phyloP scores from a whole-genome alignment of 2,888 invertebrate genomes.

The Crocallis elinguaria region DNA sequence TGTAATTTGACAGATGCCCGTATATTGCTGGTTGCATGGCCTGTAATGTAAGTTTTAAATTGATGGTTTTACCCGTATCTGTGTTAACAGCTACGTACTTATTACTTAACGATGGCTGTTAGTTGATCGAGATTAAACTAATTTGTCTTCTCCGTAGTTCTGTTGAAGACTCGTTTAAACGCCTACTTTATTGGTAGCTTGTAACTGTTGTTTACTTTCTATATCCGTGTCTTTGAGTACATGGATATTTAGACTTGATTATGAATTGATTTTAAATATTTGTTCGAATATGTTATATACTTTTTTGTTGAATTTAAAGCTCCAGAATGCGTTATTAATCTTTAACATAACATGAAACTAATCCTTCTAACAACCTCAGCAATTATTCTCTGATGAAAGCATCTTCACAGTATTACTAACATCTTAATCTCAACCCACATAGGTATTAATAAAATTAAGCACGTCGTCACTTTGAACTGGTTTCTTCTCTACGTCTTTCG shows the following conservation, averaged over 20 bases:
- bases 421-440: neutral
- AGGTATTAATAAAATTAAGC: conserved; percentile 2
- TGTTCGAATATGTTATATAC: too few relatives aligned
- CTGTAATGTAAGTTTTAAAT: conserved; percentile 37
- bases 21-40: conserved; percentile 31
- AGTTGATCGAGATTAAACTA: conserved; percentile 25
- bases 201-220: conserved; percentile 17
- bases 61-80: conserved; percentile 23
- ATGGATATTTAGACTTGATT: neutral
- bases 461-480: conserved; percentile 6
- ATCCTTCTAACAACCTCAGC: neutral
- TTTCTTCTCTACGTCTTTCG: conserved; percentile 12
- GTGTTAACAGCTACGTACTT: conserved; percentile 27
- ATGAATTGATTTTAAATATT: too few relatives aligned
- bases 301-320: too few relatives aligned
- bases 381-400: neutral
- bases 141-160: conserved; percentile 20
- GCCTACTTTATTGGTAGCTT: conserved; percentile 11
- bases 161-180: conserved; percentile 11
- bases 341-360: too few relatives aligned
- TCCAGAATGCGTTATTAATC: too few relatives aligned
- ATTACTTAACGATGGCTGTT: conserved; percentile 28
- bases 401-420: neutral
- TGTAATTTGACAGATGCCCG: conserved; percentile 43
- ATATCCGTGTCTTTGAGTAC: neutral